Evolutionary conservation across 1,140 invertebrate genomes (phyloP).

Genomic region (Sarcophaga peregrina): DNA sequence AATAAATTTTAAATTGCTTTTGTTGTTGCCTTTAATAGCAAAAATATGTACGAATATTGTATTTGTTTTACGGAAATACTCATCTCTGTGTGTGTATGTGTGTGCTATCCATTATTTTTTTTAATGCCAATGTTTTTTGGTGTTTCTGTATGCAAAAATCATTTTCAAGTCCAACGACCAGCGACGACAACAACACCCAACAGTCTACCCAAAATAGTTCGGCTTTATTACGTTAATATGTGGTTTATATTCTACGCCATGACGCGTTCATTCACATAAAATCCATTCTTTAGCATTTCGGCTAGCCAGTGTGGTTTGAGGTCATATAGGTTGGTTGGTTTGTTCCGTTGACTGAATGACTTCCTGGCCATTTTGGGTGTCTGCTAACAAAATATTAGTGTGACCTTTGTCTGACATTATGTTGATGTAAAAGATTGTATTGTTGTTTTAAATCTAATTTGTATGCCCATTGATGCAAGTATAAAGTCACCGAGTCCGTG

Average conservation of each 20-base stretch:
- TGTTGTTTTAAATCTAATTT: no score
- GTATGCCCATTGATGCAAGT: no score
- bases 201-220: neutral
- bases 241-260: constrained; percentile 28
- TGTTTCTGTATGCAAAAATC: neutral
- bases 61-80: no score
- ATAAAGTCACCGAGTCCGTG: no score
- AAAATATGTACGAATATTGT: no score
- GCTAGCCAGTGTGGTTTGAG: neutral
- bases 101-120: neutral
- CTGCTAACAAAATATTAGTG: constrained; percentile 8
- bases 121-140: neutral
- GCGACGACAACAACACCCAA: no score
- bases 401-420: neutral
- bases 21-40: no score
- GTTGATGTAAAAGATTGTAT: no score
- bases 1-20: no score
- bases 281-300: neutral
- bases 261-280: constrained; percentile 32
- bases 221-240: constrained; percentile 38
- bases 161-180: neutral
- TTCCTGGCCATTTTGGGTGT: neutral
- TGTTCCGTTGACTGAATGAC: neutral
- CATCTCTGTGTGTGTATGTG: no score
- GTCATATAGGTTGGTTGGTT: neutral